Percentiles rank a stretch among this genome's conserved stretches.
Evolutionary conservation across 2,797 vertebrate species (phyloP).

Genomic region (Cryptoprocta ferox): DNA sequence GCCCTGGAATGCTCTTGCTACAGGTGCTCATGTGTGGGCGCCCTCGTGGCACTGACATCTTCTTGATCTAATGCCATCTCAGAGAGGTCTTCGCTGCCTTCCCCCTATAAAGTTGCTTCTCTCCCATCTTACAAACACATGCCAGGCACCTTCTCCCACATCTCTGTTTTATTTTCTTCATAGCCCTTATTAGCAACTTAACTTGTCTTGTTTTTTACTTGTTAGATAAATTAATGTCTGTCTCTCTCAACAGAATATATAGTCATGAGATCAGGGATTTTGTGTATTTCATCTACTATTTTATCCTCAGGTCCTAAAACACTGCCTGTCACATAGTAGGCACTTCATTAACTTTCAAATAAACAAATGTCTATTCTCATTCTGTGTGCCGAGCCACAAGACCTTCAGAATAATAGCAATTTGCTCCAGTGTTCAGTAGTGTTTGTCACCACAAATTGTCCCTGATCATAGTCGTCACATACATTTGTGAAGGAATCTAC

Average conservation of each 20-base stretch:
- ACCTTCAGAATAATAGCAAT: neutral
- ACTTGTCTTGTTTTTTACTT: neutral
- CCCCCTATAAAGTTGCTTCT: neutral
- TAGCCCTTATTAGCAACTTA: neutral
- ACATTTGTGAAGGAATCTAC: neutral
- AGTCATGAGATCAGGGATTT: neutral
- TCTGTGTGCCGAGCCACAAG: neutral
- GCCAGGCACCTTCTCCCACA: neutral
- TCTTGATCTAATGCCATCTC: neutral
- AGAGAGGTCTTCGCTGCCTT: neutral
- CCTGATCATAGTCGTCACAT: neutral
- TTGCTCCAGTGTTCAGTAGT: neutral
- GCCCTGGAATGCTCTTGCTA: neutral
- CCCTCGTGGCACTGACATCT: neutral
- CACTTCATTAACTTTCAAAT: neutral
- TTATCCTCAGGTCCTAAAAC: neutral
- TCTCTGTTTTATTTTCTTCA: conserved; percentile 6
- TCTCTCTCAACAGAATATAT: neutral
- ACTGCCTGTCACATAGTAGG: neutral
- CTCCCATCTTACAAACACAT: neutral
- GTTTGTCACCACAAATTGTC: conserved; percentile 23
- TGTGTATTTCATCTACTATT: neutral
- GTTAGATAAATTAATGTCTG: neutral
- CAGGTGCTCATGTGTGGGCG: neutral
- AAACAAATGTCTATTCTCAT: neutral